Conservation (phyloP, 2,113 vertebrate species). For the Recurvirostra avosetta region DNA sequence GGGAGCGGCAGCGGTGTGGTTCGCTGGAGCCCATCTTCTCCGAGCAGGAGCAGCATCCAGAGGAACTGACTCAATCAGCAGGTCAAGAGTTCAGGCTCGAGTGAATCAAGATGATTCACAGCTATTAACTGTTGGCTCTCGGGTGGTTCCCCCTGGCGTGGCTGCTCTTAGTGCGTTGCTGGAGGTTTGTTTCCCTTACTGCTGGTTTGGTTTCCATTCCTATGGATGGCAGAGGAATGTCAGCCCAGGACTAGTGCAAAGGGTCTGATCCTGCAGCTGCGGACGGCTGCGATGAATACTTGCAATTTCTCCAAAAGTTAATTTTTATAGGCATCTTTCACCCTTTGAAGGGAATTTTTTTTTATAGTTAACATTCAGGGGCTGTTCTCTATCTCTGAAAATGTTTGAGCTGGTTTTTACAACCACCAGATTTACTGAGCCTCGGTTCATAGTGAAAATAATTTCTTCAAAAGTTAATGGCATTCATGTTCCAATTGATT, state of each 20-base stretch:
- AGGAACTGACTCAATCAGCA: background rate
- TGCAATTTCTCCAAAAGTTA: background rate
- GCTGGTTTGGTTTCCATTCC: background rate
- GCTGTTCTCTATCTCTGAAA: background rate
- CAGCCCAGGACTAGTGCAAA: background rate
- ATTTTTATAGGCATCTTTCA: background rate
- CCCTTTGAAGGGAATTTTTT: background rate
- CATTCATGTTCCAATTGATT: background rate
- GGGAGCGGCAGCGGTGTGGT: accelerated
- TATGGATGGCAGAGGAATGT: background rate
- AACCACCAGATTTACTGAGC: background rate
- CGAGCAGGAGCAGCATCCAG: background rate
- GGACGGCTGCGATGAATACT: background rate
- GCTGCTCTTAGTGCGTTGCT: background rate
- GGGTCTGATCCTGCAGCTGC: background rate
- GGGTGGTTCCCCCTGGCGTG: background rate
- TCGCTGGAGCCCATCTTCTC: background rate
- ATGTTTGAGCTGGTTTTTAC: background rate
- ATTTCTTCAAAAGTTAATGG: background rate
- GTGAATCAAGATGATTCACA: background rate
- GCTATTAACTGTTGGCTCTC: background rate
- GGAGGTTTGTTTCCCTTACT: background rate
- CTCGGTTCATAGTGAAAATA: background rate
- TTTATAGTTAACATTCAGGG: background rate
- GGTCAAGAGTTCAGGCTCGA: background rate